Conservation (phyloP, 2,797 vertebrate genomes). For the Erethizon dorsatum region DNA sequence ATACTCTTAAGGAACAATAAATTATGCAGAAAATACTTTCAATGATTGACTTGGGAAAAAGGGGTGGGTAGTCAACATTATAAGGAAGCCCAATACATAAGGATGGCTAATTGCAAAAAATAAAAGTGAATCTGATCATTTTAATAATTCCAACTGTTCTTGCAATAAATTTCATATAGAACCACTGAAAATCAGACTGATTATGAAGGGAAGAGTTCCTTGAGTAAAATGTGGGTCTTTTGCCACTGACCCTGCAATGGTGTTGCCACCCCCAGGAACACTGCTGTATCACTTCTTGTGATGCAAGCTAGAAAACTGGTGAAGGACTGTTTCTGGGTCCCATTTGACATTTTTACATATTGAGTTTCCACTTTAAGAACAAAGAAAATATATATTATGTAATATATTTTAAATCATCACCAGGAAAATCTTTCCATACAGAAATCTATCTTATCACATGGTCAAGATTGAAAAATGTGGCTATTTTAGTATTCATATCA, state of each 20-base stretch:
- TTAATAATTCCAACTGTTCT: constrained; percentile 46
- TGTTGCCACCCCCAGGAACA: neutral
- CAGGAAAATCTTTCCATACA: constrained; percentile 2
- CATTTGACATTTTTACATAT: neutral
- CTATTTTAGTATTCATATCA: neutral
- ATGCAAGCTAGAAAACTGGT: neutral
- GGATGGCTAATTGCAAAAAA: neutral
- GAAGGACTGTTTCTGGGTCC: neutral
- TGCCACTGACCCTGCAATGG: neutral
- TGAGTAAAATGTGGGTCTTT: neutral
- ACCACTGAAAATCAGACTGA: constrained; percentile 17
- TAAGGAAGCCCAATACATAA: neutral
- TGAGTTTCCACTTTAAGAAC: neutral
- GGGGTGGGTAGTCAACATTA: neutral
- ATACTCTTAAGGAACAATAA: constrained; percentile 51
- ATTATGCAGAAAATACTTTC: constrained; percentile 34
- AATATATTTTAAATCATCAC: constrained; percentile 33
- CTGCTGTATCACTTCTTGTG: neutral
- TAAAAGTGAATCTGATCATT: constrained; percentile 10
- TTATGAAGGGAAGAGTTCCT: neutral
- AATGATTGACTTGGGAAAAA: neutral
- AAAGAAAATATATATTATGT: neutral
- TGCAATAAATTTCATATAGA: constrained; percentile 28
- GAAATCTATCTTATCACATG: neutral
- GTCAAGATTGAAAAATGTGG: neutral